Evolutionary conservation across 2,113 vertebrate species (phyloP).

Genomic region (Genyomyrus donnyi): DNA sequence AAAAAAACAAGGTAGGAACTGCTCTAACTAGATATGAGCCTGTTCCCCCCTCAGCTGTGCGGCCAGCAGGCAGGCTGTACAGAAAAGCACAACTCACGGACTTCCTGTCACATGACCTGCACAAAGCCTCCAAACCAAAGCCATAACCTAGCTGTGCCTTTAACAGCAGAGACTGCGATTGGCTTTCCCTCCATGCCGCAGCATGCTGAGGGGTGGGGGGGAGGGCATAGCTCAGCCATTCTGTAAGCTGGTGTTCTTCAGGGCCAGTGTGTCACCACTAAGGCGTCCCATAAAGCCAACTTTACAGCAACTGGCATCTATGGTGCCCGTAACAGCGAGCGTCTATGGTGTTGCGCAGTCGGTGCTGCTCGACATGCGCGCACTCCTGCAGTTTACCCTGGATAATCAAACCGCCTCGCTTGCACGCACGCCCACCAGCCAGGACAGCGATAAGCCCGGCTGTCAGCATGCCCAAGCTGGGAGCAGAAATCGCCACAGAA

Average conservation of each 20-base stretch:
- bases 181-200: neutral
- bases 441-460: neutral
- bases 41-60: neutral
- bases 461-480: neutral
- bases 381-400: neutral
- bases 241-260: neutral
- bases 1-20: neutral
- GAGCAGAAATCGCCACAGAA: neutral
- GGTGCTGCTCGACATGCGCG: neutral
- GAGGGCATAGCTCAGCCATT: neutral
- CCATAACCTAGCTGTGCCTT: neutral
- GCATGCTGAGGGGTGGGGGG: neutral
- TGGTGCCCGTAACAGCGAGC: neutral
- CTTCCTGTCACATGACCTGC: constrained; percentile 4
- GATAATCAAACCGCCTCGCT: neutral
- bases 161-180: neutral
- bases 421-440: neutral
- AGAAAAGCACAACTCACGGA: neutral
- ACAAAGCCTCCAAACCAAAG: neutral
- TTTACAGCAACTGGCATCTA: neutral
- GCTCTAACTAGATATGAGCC: neutral
- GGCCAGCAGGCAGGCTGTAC: neutral
- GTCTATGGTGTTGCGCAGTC: neutral
- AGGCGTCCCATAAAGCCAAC: neutral
- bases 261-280: neutral